A percentile compares a stretch with the other conserved stretches of the same genome.
Conservation (phyloP, 2,888 invertebrate species). For the Microdon myrmicae region DNA sequence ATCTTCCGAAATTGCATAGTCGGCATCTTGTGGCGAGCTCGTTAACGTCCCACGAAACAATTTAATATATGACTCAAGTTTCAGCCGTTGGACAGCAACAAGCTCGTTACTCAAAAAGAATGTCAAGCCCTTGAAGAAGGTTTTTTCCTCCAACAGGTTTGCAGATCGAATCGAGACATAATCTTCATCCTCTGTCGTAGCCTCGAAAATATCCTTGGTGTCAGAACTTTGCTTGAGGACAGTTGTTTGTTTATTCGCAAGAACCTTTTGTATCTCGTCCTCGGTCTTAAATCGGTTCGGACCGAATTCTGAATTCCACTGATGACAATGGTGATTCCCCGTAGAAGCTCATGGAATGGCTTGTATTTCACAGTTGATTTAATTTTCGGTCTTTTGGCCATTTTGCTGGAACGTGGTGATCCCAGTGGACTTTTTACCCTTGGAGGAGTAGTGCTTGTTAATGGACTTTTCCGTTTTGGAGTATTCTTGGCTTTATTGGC, state of each 20-base stretch:
- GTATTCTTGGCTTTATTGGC: constrained; percentile 6
- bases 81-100: constrained; percentile 42
- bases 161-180: constrained; percentile 54
- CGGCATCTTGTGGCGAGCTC: constrained; percentile 19
- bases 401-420: constrained; percentile 49
- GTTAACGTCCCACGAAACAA: constrained; percentile 44
- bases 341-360: constrained; percentile 72
- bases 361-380: constrained; percentile 59
- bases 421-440: constrained; percentile 42
- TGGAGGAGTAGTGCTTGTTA: constrained; percentile 6
- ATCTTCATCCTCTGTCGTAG: constrained; percentile 64
- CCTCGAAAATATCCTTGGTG: constrained; percentile 57
- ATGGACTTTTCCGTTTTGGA: no score
- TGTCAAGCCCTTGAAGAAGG: constrained; percentile 47
- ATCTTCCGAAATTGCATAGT: constrained; percentile 53
- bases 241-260: constrained; percentile 29
- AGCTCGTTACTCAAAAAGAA: constrained; percentile 54
- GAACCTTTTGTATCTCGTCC: constrained; percentile 61
- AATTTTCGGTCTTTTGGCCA: constrained; percentile 58
- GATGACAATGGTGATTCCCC: constrained; percentile 79
- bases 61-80: constrained; percentile 51
- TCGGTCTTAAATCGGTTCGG: constrained; percentile 73
- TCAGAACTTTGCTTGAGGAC: constrained; percentile 11
- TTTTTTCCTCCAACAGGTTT: background rate
- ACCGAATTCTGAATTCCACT: constrained; percentile 87